Conservation (phyloP, 2,888 invertebrate genomes). For the Amphiduros pacificus region DNA sequence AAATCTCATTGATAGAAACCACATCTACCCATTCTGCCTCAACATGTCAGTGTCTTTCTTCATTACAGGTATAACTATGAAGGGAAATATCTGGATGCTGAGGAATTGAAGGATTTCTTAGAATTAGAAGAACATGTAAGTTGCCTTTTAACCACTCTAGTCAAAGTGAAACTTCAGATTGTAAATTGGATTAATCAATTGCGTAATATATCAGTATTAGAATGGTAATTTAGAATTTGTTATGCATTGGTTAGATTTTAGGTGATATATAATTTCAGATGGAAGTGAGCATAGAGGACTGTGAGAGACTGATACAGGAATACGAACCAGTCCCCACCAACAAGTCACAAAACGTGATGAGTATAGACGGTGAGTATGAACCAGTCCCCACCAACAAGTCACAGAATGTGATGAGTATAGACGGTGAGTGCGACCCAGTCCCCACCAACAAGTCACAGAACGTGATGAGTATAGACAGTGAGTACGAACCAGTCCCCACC, state of each 20-base stretch:
- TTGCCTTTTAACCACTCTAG: background rate
- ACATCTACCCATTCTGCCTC: too few relatives aligned
- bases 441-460: too few relatives aligned
- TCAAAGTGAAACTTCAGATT: background rate
- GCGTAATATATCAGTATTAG: background rate
- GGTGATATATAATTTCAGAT: too few relatives aligned
- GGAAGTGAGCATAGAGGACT: conserved; percentile 36
- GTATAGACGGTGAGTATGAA: conserved; percentile 20
- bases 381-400: too few relatives aligned
- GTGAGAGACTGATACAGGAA: conserved; percentile 43
- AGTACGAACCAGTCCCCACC: too few relatives aligned
- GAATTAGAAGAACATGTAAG: conserved; percentile 63
- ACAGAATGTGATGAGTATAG: too few relatives aligned
- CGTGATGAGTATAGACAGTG: too few relatives aligned
- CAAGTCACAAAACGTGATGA: conserved; percentile 18
- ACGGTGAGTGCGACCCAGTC: too few relatives aligned
- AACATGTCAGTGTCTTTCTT: too few relatives aligned
- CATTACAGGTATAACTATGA: conserved; percentile 58
- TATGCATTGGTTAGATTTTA: too few relatives aligned
- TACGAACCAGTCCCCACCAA: conserved; percentile 47
- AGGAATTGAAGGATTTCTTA: conserved; percentile 63
- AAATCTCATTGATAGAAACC: too few relatives aligned
- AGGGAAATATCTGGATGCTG: conserved; percentile 59
- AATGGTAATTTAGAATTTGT: too few relatives aligned
- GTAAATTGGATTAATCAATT: background rate